These are phyloP conservation scores for Troides oblongomaculatus DNA, from an alignment of 2,888 invertebrate genomes.

Conservation along the genomic window DNA sequence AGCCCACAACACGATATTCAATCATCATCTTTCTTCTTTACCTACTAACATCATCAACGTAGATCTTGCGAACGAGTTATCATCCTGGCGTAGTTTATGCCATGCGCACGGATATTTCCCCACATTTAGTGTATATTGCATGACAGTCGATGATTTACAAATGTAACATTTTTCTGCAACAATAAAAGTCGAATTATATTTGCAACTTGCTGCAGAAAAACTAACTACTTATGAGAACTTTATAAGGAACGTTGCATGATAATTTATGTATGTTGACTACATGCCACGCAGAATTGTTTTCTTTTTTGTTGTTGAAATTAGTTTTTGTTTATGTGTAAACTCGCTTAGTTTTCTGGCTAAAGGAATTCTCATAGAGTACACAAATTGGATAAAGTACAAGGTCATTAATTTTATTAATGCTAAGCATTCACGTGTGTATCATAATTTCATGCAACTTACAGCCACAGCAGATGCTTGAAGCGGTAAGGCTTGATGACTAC, in stretches of 20 bases:
- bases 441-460: constrained; percentile 11
- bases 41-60: constrained; percentile 64
- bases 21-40: constrained; percentile 54
- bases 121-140: constrained; percentile 54
- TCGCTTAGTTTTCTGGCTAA: constrained; percentile 50
- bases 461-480: not conserved
- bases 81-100: constrained; percentile 54
- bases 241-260: constrained; percentile 49
- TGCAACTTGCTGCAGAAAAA: constrained; percentile 51
- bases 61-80: constrained; percentile 46
- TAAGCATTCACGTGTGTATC: constrained; percentile 15
- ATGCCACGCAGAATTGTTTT: constrained; percentile 40
- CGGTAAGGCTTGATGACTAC: constrained; percentile 10
- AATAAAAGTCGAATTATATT: constrained; percentile 37
- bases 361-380: constrained; percentile 27
- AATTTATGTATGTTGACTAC: constrained; percentile 41
- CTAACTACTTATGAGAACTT: constrained; percentile 38
- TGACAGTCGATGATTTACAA: constrained; percentile 47
- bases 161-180: constrained; percentile 49
- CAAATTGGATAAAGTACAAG: constrained; percentile 8
- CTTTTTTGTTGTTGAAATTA: constrained; percentile 36
- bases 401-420: not conserved
- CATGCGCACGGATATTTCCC: constrained; percentile 42
- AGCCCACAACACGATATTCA: constrained; percentile 61
- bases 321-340: constrained; percentile 50